phyloP scores from a whole-genome alignment of 1,140 invertebrate species.

The Ceratitis capitata region DNA sequence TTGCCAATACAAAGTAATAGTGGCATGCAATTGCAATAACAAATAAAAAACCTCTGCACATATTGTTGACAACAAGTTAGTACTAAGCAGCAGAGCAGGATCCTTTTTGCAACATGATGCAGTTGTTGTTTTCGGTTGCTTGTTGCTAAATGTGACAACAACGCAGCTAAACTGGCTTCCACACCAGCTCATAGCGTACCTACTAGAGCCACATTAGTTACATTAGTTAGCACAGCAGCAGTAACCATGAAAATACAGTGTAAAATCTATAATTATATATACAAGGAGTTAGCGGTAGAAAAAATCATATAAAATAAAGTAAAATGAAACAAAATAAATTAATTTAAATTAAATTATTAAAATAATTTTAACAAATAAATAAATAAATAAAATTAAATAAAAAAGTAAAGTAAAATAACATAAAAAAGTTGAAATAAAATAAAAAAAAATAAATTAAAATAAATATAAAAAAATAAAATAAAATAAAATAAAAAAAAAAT shows the following conservation, averaged over 20 bases:
- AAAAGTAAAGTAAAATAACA: too few species aligned
- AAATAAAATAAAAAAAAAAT: neutral
- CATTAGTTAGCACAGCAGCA: neutral
- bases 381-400: too few species aligned
- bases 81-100: neutral
- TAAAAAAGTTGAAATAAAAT: neutral
- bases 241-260: neutral
- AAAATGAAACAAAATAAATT: too few species aligned
- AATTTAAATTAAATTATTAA: too few species aligned
- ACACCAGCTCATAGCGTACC: neutral
- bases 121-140: neutral
- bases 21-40: too few species aligned
- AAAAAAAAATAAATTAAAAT: neutral
- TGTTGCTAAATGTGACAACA: slow-evolving; percentile 3
- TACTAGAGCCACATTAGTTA: neutral
- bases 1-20: neutral
- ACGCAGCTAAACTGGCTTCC: neutral
- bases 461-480: slow-evolving; percentile 35
- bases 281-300: too few species aligned
- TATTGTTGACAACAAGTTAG: neutral
- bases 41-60: neutral
- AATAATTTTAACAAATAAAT: too few species aligned
- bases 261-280: neutral
- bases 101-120: neutral
- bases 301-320: too few species aligned